Base-by-base conservation (phyloP, 2,888 invertebrate species). In the Lissonota sp. region DNA sequence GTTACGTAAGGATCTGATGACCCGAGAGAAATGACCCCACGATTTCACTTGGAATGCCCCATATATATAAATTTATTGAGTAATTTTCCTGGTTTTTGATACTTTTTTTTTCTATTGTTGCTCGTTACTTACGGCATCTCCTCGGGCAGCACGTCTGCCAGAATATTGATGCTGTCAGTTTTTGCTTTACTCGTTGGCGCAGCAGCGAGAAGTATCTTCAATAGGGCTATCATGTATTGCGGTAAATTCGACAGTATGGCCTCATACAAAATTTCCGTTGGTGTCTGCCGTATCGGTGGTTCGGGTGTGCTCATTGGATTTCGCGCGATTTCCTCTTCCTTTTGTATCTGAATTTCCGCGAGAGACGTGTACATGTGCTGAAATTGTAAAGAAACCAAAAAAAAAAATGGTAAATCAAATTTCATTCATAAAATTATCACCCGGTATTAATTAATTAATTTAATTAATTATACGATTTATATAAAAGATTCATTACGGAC, bases 101-200 rank as follows among this genome's bases (percentile, higher is more conserved):
- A n/a, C n/a, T n/a, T n/a, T n/a, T n/a, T n/a, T n/a, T n/a, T n/a
- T n/a, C n/a, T n/a, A n/a, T n/a, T n/a, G n/a, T n/a, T n/a, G n/a
- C n/a, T n/a, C n/a, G n/a, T 16, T 62, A 94, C 95, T 94, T 92
- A 96, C 95, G 99, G 99, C 98, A 98, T 98, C 93, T 98, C 98
- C 93, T 98, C 98, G 0, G 99, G 99, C 85, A 99, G 93, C 64
- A 99, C 97, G 93, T 99, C 99, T 53, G 98, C 97, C 95, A 99
- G 96, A 58, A 99, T 99, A 93, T 99, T 99, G 88, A 99, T 98
- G 66, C 99, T 98, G 91, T 99, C 99, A 7, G 97, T 98, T 93
- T 99, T 99, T 5, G 98, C 96, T 93, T 99, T 99, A n/a, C 98
- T 98, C n/a, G 99, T 99, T 4, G 99, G 99, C 46, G 99, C 98